Evolutionary conservation across 2,888 invertebrate genomes (phyloP).

Genomic region (Torymus aiolomorphi): DNA sequence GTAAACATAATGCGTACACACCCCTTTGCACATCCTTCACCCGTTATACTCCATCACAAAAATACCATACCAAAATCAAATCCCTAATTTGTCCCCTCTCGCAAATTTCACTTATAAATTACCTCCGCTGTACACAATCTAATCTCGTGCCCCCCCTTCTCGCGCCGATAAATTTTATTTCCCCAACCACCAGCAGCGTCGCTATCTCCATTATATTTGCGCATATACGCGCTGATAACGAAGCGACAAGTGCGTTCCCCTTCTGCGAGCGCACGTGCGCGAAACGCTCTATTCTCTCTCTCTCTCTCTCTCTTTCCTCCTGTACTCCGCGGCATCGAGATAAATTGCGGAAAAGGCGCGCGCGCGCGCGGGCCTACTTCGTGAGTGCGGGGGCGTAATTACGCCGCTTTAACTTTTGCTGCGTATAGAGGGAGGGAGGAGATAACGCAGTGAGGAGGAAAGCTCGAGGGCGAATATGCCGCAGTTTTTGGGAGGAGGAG

Average conservation of each 20-base stretch:
- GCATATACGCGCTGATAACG: background rate
- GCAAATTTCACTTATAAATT: slow-evolving; percentile 45
- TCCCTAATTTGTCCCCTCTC: slow-evolving; percentile 26
- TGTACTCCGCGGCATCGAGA: background rate
- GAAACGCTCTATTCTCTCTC: background rate
- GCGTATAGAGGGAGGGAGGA: too few relatives aligned
- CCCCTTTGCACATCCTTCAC: too few relatives aligned
- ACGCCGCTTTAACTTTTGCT: too few relatives aligned
- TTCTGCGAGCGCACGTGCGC: background rate
- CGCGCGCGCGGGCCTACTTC: too few relatives aligned
- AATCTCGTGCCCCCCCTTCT: slow-evolving; percentile 4
- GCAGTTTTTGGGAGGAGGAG: too few relatives aligned
- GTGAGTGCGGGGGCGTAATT: too few relatives aligned
- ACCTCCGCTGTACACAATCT: slow-evolving; percentile 19
- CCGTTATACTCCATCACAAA: too few relatives aligned
- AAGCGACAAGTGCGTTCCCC: slow-evolving; percentile 9
- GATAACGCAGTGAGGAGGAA: too few relatives aligned
- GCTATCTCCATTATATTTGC: slow-evolving; percentile 41
- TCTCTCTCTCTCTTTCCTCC: background rate
- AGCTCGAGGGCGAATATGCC: too few relatives aligned
- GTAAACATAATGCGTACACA: too few relatives aligned
- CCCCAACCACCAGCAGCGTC: background rate
- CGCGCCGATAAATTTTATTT: slow-evolving; percentile 31
- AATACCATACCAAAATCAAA: too few relatives aligned
- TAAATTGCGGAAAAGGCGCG: background rate